phyloP scores from a whole-genome alignment of 64 coral and sea anemone species.

The Orbicella faveolata region DNA sequence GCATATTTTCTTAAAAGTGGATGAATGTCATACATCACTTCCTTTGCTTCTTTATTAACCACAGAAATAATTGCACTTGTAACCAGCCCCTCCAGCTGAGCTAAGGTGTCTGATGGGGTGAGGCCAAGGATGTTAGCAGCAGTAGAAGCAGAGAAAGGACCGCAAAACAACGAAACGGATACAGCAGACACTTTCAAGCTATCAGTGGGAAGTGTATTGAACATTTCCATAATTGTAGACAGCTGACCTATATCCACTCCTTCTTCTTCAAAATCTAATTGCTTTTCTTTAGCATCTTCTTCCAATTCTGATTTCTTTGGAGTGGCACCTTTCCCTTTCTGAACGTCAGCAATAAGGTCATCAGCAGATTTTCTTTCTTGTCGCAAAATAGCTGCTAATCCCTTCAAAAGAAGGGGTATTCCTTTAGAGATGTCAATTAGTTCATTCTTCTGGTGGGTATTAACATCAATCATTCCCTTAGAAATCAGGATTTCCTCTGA shows the following conservation, averaged over 20 bases:
- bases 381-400: neutral
- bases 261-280: neutral
- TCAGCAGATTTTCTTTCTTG: neutral
- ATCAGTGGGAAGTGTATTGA: neutral
- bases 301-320: neutral
- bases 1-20: too few species aligned
- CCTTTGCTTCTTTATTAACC: too few species aligned
- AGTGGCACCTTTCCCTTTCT: neutral
- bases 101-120: neutral
- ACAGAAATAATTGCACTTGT: too few species aligned
- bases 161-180: neutral
- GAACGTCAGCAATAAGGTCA: neutral
- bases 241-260: neutral
- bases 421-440: neutral
- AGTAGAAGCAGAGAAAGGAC: neutral
- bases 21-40: too few species aligned
- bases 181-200: neutral
- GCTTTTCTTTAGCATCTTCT: neutral
- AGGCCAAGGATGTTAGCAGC: neutral
- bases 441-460: neutral
- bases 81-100: too few species aligned
- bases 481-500: conserved; percentile 12
- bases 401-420: neutral
- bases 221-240: neutral
- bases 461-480: neutral